Percentiles rank a stretch among this genome's conserved stretches.
Evolutionary conservation across 92 coral and sea anemone genomes (phyloP).

Genomic region (Palythoa grandiflora): DNA sequence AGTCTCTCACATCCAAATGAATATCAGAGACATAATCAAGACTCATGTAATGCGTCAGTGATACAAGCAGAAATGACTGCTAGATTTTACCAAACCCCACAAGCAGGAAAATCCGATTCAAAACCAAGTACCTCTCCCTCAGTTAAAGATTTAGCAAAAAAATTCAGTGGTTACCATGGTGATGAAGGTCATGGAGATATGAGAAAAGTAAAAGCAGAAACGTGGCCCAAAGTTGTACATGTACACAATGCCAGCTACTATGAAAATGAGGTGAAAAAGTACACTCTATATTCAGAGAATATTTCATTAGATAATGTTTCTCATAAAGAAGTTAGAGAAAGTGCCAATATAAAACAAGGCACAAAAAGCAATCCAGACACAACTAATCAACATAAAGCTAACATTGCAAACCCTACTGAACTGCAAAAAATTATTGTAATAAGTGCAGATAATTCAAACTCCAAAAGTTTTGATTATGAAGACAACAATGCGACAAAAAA

Average conservation of each 20-base stretch:
- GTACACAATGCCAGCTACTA: constrained; percentile 52
- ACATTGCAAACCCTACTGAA: neutral
- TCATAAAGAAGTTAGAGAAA: neutral
- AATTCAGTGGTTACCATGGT: constrained; percentile 69
- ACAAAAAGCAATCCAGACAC: neutral
- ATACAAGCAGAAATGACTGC: neutral
- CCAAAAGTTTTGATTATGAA: neutral
- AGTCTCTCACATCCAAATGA: neutral
- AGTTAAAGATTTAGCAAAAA: constrained; percentile 80
- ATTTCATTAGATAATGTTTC: neutral
- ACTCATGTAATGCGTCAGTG: neutral
- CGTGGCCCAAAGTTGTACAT: constrained; percentile 73
- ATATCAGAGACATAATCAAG: constrained; percentile 22
- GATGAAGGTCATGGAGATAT: constrained; percentile 62
- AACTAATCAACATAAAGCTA: neutral
- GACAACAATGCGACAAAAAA: neutral
- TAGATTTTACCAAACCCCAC: neutral
- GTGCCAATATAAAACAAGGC: neutral
- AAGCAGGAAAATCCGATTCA: constrained; percentile 39
- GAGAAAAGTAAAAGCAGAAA: constrained; percentile 75
- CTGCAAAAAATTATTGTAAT: constrained; percentile 10
- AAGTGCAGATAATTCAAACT: neutral
- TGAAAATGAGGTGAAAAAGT: constrained; percentile 17
- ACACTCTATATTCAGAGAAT: constrained; percentile 4
- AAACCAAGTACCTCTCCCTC: constrained; percentile 54